These are phyloP conservation scores for Gila robusta DNA, from an alignment of 2,797 vertebrate species.

Conservation along the genomic window DNA sequence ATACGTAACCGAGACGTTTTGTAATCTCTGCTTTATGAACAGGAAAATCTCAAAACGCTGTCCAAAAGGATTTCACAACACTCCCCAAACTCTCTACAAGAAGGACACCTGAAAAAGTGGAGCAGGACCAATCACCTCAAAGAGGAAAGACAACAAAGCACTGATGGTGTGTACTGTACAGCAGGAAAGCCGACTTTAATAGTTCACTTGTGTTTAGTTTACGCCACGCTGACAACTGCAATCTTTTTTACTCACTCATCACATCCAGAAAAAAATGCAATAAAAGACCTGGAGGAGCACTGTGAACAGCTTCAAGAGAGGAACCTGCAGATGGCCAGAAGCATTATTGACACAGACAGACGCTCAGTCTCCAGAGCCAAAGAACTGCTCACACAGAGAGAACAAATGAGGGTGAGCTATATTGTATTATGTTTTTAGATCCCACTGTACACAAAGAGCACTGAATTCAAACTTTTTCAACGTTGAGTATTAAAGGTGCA, in stretches of 20 bases:
- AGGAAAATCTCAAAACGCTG: conserved; percentile 22
- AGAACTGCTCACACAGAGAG: conserved; percentile 66
- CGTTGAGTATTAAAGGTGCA: background rate
- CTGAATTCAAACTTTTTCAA: background rate
- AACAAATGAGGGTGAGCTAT: conserved; percentile 64
- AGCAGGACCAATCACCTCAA: conserved; percentile 12
- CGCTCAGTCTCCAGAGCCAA: conserved; percentile 58
- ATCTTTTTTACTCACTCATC: conserved; percentile 66
- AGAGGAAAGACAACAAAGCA: conserved; percentile 27
- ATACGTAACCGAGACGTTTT: too few relatives aligned
- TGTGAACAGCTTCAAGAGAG: conserved; percentile 59
- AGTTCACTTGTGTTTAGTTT: background rate
- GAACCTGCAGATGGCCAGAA: conserved; percentile 58
- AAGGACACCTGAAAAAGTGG: background rate
- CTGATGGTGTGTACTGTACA: conserved; percentile 49
- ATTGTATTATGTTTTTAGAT: background rate
- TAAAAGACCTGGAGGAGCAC: conserved; percentile 64
- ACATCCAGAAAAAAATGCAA: conserved; percentile 53
- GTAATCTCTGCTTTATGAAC: background rate
- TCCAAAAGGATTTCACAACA: conserved; percentile 12
- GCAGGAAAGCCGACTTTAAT: background rate
- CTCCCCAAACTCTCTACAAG: background rate
- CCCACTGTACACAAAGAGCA: background rate
- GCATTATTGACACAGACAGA: conserved; percentile 65
- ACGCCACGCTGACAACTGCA: background rate